Evolutionary conservation across 1,140 invertebrate species (phyloP).

Genomic region (Portunus trituberculatus): DNA sequence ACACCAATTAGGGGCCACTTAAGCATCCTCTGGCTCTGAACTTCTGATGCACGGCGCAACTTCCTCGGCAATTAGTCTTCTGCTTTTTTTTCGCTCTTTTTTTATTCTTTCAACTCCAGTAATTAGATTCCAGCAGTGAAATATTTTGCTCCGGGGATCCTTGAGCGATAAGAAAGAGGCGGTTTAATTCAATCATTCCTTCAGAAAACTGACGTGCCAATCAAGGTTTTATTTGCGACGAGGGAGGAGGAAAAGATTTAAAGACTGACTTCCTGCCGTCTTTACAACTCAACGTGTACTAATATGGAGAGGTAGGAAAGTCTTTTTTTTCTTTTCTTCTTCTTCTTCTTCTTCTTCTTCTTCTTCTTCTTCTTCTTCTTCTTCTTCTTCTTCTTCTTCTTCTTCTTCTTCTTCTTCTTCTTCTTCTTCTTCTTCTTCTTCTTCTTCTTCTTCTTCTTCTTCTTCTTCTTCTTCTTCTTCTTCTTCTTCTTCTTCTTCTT

Average conservation of each 20-base stretch:
- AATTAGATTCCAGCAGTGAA: neutral
- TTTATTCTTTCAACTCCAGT: neutral
- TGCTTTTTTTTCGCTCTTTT: neutral
- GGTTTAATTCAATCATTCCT: neutral
- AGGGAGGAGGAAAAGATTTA: neutral
- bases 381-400: too few relatives aligned
- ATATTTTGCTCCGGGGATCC: neutral
- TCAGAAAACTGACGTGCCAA: neutral
- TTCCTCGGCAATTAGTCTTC: neutral
- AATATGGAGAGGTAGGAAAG: too few relatives aligned
- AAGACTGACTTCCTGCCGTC: too few relatives aligned
- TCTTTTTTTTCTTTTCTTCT: too few relatives aligned
- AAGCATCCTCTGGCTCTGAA: neutral
- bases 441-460: too few relatives aligned
- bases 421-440: too few relatives aligned
- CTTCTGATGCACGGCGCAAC: constrained; percentile 17
- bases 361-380: too few relatives aligned
- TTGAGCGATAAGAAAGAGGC: neutral
- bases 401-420: too few relatives aligned
- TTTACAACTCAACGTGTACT: too few relatives aligned
- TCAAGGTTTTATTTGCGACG: neutral
- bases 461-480: too few relatives aligned
- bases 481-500: too few relatives aligned
- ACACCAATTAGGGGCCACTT: neutral
- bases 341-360: too few relatives aligned